phyloP scores from a whole-genome alignment of 1,140 invertebrate species.

The Probaryconus sp. region DNA sequence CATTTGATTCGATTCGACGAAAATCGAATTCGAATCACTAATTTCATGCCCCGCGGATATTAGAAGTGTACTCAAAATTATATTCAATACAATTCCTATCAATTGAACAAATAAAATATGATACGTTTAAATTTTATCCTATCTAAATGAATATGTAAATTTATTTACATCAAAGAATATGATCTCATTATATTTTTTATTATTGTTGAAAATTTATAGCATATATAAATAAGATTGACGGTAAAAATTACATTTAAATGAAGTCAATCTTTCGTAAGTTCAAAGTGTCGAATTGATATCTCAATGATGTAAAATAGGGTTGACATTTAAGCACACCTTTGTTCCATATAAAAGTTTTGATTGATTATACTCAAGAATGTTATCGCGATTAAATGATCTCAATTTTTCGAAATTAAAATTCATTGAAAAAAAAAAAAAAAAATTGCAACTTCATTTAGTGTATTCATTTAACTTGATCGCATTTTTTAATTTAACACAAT shows the following conservation, averaged over 20 bases:
- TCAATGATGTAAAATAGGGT: too few relatives aligned
- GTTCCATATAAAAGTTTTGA: too few relatives aligned
- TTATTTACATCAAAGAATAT: too few relatives aligned
- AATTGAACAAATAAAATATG: conserved; percentile 6
- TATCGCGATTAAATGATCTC: conserved; percentile 31
- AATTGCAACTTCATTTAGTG: conserved; percentile 17
- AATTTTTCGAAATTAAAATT: conserved; percentile 33
- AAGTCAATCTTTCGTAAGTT: background rate
- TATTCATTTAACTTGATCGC: conserved; percentile 18
- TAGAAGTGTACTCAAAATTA: conserved; percentile 40
- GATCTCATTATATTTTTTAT: too few relatives aligned
- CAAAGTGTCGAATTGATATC: too few relatives aligned
- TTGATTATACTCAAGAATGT: conserved; percentile 35
- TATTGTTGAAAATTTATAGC: too few relatives aligned
- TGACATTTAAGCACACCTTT: too few relatives aligned
- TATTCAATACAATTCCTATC: conserved; percentile 42
- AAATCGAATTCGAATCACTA: conserved; percentile 48
- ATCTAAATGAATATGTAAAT: too few relatives aligned
- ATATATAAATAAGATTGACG: too few relatives aligned
- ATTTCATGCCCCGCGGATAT: conserved; percentile 49
- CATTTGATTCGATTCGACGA: conserved; percentile 47
- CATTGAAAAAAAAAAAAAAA: conserved; percentile 12
- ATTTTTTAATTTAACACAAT: conserved; percentile 34
- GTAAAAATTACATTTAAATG: too few relatives aligned
- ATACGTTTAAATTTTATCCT: too few relatives aligned